Evolutionary conservation across 2,113 vertebrate species (phyloP).

Genomic region (Pogona vitticeps): DNA sequence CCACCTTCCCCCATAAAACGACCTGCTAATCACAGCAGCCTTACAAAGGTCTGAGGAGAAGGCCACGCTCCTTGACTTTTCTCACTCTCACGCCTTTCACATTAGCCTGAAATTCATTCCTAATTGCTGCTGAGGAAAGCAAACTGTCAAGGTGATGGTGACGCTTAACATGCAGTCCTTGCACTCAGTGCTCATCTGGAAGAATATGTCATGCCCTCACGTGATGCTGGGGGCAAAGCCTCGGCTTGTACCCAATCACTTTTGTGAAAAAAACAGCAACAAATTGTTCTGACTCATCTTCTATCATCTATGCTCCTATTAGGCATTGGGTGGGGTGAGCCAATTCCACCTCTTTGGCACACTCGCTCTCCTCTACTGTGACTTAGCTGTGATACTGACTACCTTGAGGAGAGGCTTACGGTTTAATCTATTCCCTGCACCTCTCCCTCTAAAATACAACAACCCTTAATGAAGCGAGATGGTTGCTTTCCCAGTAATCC

Average conservation of each 20-base stretch:
- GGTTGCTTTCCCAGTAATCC: neutral
- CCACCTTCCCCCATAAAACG: neutral
- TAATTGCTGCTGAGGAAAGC: conserved; percentile 40
- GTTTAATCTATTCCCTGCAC: too few relatives aligned
- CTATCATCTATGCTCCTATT: neutral
- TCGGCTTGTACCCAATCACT: neutral
- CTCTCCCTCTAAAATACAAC: neutral
- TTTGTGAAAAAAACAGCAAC: neutral
- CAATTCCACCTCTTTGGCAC: neutral
- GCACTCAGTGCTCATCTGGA: conserved; percentile 11
- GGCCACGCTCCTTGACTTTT: conserved; percentile 4
- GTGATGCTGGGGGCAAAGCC: neutral
- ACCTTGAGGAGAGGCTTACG: fast-evolving
- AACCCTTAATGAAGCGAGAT: neutral
- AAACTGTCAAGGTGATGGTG: neutral
- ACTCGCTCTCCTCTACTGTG: neutral
- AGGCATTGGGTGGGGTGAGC: neutral
- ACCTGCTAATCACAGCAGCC: neutral
- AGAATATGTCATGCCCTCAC: conserved; percentile 26
- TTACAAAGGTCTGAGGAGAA: neutral
- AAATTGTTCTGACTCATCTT: neutral
- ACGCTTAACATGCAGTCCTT: conserved; percentile 15
- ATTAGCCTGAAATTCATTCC: conserved; percentile 38
- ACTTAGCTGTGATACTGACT: conserved; percentile 1
- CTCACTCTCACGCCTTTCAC: neutral